These are phyloP conservation scores for Zonitis immaculata DNA, from an alignment of 2,888 invertebrate genomes.

Conservation along the genomic window DNA sequence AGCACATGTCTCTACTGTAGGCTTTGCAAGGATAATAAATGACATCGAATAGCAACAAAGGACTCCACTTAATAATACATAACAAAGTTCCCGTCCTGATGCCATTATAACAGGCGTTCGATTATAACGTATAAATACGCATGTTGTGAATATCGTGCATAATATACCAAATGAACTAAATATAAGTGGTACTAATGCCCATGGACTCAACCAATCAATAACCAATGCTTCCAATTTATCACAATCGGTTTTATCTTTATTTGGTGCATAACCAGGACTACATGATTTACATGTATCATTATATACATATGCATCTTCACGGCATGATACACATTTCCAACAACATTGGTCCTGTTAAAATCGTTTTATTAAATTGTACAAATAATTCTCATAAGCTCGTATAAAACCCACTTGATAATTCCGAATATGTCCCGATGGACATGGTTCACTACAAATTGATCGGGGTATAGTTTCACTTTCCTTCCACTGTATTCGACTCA, in stretches of 20 bases:
- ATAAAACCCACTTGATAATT: constrained; percentile 52
- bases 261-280: constrained; percentile 53
- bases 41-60: constrained; percentile 62
- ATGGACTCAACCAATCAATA: constrained; percentile 60
- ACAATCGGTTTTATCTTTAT: constrained; percentile 52
- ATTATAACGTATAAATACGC: constrained; percentile 58
- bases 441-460: constrained; percentile 61
- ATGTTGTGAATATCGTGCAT: constrained; percentile 57
- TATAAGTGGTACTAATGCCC: constrained; percentile 61
- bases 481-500: constrained; percentile 50
- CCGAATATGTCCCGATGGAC: constrained; percentile 56
- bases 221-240: constrained; percentile 55
- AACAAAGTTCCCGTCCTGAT: constrained; percentile 72
- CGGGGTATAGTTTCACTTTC: constrained; percentile 47
- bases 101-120: constrained; percentile 54
- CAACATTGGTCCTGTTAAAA: constrained; percentile 57
- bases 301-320: constrained; percentile 57
- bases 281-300: constrained; percentile 59
- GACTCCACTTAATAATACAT: constrained; percentile 67
- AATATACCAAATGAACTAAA: constrained; percentile 60
- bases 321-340: constrained; percentile 66
- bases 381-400: constrained; percentile 1
- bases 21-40: constrained; percentile 64
- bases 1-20: constrained; percentile 61
- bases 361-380: constrained; percentile 6